phyloP scores from a whole-genome alignment of 2,888 invertebrate genomes.

The Eulithis testata region DNA sequence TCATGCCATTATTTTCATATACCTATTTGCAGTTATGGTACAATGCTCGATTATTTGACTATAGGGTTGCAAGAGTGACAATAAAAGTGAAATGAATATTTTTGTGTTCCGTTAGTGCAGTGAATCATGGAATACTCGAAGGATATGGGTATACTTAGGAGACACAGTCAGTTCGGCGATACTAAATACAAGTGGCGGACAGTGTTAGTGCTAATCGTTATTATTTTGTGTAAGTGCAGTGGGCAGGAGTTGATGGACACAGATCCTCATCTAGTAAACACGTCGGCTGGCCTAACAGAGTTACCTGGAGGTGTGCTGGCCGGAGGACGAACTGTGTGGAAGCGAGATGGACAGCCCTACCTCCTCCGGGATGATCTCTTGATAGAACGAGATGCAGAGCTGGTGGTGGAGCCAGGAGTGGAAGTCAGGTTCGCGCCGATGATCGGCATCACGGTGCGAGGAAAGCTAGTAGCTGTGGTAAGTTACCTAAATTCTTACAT shows the following conservation, averaged over 20 bases:
- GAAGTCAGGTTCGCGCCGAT: conserved; percentile 95
- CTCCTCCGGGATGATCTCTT: conserved; percentile 91
- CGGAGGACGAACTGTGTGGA: conserved; percentile 83
- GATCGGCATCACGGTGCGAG: conserved; percentile 96
- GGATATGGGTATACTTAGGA: conserved; percentile 78
- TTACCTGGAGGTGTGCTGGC: conserved; percentile 86
- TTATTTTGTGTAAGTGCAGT: conserved; percentile 60
- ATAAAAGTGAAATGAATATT: conserved; percentile 76
- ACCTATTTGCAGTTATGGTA: conserved; percentile 47
- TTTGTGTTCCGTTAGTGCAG: conserved; percentile 65
- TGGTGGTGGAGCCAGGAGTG: conserved; percentile 96
- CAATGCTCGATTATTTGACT: conserved; percentile 51
- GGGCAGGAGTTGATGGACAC: conserved; percentile 68
- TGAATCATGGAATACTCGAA: conserved; percentile 71
- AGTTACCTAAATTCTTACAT: conserved; percentile 61
- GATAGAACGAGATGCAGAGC: conserved; percentile 90
- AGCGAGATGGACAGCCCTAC: conserved; percentile 88
- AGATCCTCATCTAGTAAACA: conserved; percentile 77
- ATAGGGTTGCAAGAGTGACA: conserved; percentile 54
- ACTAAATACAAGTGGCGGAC: conserved; percentile 84
- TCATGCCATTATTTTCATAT: conserved; percentile 23
- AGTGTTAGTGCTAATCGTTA: conserved; percentile 58
- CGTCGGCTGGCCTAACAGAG: conserved; percentile 80
- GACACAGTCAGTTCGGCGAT: conserved; percentile 81
- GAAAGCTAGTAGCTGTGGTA: conserved; percentile 95